Conservation (phyloP, 92 coral and sea anemone genomes). For the Zoanthus sansibaricus region DNA sequence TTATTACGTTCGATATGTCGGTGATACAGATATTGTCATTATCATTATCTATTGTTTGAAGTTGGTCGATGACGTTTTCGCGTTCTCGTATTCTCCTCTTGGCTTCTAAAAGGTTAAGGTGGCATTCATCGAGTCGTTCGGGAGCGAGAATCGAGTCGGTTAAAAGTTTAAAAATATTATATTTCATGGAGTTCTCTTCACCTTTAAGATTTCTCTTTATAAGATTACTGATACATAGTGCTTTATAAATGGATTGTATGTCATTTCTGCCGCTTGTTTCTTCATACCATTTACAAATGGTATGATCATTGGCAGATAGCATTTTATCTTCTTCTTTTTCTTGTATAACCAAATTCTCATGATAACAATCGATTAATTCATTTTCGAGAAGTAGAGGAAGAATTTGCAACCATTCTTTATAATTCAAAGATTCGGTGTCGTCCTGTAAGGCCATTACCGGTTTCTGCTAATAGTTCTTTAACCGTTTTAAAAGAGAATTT, state of each 20-base stretch:
- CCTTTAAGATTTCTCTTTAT: neutral
- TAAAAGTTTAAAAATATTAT: neutral
- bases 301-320: neutral
- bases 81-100: neutral
- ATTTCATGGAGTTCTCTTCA: neutral
- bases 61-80: neutral
- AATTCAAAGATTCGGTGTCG: neutral
- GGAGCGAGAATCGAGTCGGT: slow-evolving; percentile 1
- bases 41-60: neutral
- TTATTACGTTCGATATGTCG: neutral
- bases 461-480: neutral
- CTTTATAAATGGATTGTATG: neutral
- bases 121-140: neutral
- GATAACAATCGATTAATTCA: neutral
- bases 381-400: neutral
- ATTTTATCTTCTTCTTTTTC: neutral
- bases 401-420: no score
- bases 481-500: neutral
- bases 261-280: no score
- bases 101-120: neutral
- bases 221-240: neutral
- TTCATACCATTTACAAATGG: neutral
- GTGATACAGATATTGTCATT: no score
- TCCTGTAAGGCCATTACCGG: neutral
- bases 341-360: neutral